These are phyloP conservation scores for Pegea sp. DNA, from an alignment of 23 tunicate genomes.

Conservation along the genomic window DNA sequence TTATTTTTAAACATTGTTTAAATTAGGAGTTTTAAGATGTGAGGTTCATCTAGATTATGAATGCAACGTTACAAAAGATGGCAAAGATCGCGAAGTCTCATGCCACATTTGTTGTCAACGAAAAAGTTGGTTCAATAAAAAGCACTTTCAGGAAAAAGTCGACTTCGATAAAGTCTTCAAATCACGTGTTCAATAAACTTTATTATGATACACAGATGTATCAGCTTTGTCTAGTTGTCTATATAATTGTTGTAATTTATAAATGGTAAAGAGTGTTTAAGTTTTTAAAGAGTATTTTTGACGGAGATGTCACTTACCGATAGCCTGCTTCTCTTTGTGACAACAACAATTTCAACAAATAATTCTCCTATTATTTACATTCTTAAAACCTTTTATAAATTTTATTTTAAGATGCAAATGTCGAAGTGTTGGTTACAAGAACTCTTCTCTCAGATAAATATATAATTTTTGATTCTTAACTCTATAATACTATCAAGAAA, in stretches of 20 bases:
- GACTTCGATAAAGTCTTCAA: no score
- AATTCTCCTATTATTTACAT: no score
- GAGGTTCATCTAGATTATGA: conserved; percentile 14
- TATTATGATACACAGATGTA: no score
- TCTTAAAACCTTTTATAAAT: no score
- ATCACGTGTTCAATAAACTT: no score
- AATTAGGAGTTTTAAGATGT: conserved; percentile 78
- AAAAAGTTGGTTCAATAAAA: conserved; percentile 18
- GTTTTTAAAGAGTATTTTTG: conserved; percentile 5
- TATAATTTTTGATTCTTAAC: conserved; percentile 61
- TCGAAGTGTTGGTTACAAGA: conserved; percentile 75
- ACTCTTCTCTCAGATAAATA: conserved; percentile 70
- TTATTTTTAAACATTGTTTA: no score
- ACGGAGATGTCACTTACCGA: conserved; percentile 17
- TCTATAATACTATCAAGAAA: conserved; percentile 58
- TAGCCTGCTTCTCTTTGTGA: conserved; percentile 89
- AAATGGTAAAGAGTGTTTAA: conserved; percentile 30
- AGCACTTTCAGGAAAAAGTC: no score
- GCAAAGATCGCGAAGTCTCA: conserved; percentile 11
- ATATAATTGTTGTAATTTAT: no score
- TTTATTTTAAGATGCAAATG: conserved; percentile 87
- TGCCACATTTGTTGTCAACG: conserved; percentile 80
- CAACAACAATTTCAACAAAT: conserved; percentile 40
- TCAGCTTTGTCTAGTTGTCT: no score
- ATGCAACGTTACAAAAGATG: conserved; percentile 34